These are phyloP conservation scores for Halesus radiatus DNA, from an alignment of 1,140 invertebrate genomes.

Conservation along the genomic window DNA sequence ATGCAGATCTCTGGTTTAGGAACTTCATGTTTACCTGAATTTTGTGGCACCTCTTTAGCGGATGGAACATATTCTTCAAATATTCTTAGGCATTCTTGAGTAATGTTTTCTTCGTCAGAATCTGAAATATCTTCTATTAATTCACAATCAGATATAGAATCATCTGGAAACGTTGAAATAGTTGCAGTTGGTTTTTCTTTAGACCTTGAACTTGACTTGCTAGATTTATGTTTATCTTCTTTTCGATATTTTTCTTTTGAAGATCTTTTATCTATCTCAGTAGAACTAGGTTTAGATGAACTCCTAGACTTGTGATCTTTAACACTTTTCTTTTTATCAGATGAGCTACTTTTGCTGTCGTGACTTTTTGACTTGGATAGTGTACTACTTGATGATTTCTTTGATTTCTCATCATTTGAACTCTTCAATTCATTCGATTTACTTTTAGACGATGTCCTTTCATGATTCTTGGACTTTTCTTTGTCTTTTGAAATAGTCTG, in stretches of 20 bases:
- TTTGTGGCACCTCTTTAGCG: slow-evolving; percentile 52
- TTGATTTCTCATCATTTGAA: slow-evolving; percentile 12
- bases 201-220: slow-evolving; percentile 13
- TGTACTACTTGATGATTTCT: slow-evolving; percentile 10
- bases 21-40: slow-evolving; percentile 53
- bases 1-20: slow-evolving; percentile 61
- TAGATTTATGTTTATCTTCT: slow-evolving; percentile 28
- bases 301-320: background rate
- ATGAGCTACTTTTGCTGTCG: slow-evolving; percentile 11
- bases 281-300: slow-evolving; percentile 19
- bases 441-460: slow-evolving; percentile 13
- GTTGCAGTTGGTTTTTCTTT: slow-evolving; percentile 5
- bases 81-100: slow-evolving; percentile 68
- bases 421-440: background rate
- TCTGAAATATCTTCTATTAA: slow-evolving; percentile 62
- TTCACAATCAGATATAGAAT: slow-evolving; percentile 56
- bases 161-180: slow-evolving; percentile 11
- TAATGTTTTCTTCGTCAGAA: slow-evolving; percentile 67
- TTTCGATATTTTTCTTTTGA: slow-evolving; percentile 6
- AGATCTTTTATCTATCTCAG: background rate
- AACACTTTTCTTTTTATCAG: slow-evolving; percentile 1
- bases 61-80: slow-evolving; percentile 70
- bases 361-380: slow-evolving; percentile 24
- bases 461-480: slow-evolving; percentile 20
- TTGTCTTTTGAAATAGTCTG: slow-evolving; percentile 17